phyloP scores from a whole-genome alignment of 2,888 invertebrate genomes.

The Athalia circularis region DNA sequence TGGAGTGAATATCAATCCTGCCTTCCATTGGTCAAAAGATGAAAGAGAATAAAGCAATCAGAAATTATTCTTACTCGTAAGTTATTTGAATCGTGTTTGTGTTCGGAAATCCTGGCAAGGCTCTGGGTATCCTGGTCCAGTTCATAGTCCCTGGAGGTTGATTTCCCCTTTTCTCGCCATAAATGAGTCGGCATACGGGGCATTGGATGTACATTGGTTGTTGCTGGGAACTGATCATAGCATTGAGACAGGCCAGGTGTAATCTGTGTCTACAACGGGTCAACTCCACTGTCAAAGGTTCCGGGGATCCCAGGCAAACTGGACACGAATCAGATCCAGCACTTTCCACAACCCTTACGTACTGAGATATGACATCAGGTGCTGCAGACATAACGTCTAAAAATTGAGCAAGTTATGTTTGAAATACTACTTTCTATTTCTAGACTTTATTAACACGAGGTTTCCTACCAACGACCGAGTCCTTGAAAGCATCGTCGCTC shows the following conservation, averaged over 20 bases:
- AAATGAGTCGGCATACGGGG: constrained; percentile 89
- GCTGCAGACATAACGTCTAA: constrained; percentile 76
- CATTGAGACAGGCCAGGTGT: constrained; percentile 87
- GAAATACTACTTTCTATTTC: not conserved
- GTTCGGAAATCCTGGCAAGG: constrained; percentile 82
- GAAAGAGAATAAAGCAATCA: constrained; percentile 16
- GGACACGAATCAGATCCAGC: constrained; percentile 85
- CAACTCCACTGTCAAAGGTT: constrained; percentile 79
- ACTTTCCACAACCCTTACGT: constrained; percentile 81
- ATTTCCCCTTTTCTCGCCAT: constrained; percentile 87
- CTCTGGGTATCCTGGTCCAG: constrained; percentile 83
- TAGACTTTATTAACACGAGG: not conserved
- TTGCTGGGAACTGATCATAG: constrained; percentile 82
- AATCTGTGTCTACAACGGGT: constrained; percentile 87
- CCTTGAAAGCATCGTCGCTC: constrained; percentile 83
- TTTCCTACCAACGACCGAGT: constrained; percentile 75
- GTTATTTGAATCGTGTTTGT: constrained; percentile 88
- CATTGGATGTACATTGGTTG: constrained; percentile 85
- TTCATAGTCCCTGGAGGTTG: constrained; percentile 91
- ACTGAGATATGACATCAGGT: constrained; percentile 81
- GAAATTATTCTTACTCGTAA: constrained; percentile 80
- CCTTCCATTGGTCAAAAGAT: constrained; percentile 27
- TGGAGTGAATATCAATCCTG: constrained; percentile 12
- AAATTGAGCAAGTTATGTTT: constrained; percentile 47
- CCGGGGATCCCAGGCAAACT: constrained; percentile 78